These are phyloP conservation scores for Balaeniceps rex DNA, from an alignment of 2,113 vertebrate genomes.

Conservation along the genomic window DNA sequence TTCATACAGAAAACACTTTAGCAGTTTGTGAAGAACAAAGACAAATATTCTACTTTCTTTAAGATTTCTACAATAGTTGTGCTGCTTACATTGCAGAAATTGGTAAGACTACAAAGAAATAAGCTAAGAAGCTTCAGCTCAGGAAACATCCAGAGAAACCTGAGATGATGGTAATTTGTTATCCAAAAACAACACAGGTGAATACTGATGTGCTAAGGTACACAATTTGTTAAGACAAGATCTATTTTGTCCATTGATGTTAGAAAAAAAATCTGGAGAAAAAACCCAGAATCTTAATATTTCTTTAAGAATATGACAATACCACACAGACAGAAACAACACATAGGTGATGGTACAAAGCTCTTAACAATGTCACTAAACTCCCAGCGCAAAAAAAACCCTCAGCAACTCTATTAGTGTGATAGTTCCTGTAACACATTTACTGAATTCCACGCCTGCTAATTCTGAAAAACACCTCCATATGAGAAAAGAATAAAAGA, in stretches of 20 bases:
- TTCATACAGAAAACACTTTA: background rate
- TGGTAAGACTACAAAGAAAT: background rate
- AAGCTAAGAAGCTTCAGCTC: background rate
- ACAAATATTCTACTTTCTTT: background rate
- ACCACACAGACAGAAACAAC: background rate
- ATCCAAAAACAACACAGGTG: background rate
- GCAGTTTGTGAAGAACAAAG: background rate
- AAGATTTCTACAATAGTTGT: background rate
- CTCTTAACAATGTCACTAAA: background rate
- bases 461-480: conserved; percentile 7
- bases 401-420: background rate
- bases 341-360: background rate
- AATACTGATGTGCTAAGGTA: background rate
- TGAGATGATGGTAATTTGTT: background rate
- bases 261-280: background rate
- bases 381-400: background rate
- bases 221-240: background rate
- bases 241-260: background rate
- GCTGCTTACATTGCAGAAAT: background rate
- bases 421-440: background rate
- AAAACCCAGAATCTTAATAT: background rate
- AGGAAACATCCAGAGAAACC: background rate
- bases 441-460: background rate
- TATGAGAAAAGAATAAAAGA: background rate
- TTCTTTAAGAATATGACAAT: background rate